phyloP scores from a whole-genome alignment of 1,140 invertebrate genomes.

The Chironomus tepperi region DNA sequence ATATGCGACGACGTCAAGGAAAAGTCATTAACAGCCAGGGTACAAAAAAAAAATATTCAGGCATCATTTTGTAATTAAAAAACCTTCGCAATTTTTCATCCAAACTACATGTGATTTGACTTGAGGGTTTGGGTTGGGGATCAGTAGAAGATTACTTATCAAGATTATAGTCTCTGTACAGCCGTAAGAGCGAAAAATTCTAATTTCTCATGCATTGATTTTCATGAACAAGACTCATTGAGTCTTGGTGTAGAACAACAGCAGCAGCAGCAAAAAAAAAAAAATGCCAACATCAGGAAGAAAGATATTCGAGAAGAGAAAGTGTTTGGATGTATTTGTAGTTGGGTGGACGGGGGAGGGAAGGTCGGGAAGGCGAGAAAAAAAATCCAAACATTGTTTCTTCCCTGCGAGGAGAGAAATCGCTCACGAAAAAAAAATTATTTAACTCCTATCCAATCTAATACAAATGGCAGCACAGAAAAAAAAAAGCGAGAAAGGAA shows the following conservation, averaged over 20 bases:
- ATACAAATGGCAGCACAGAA: conserved; percentile 18
- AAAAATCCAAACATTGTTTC: conserved; percentile 20
- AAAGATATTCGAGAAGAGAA: background rate
- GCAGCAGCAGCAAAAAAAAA: background rate
- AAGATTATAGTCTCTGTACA: background rate
- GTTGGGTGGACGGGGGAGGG: background rate
- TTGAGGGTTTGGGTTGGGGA: too few species aligned
- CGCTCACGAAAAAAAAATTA: background rate
- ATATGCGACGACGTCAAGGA: background rate
- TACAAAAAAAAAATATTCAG: background rate
- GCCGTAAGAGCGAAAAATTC: background rate
- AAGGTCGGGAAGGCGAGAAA: background rate
- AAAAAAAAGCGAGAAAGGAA: conserved; percentile 6
- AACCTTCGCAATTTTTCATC: background rate
- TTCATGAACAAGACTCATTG: background rate
- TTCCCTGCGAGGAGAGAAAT: background rate
- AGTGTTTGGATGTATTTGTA: background rate
- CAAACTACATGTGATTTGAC: background rate
- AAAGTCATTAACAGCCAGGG: background rate
- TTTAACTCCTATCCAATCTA: conserved; percentile 22
- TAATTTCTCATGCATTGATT: conserved; percentile 9
- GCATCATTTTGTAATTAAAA: background rate
- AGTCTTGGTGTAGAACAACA: background rate
- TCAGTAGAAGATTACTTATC: background rate
- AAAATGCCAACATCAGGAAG: too few species aligned